Base-by-base conservation (phyloP, 2,113 vertebrate species). In the Stictonetta naevosa region DNA sequence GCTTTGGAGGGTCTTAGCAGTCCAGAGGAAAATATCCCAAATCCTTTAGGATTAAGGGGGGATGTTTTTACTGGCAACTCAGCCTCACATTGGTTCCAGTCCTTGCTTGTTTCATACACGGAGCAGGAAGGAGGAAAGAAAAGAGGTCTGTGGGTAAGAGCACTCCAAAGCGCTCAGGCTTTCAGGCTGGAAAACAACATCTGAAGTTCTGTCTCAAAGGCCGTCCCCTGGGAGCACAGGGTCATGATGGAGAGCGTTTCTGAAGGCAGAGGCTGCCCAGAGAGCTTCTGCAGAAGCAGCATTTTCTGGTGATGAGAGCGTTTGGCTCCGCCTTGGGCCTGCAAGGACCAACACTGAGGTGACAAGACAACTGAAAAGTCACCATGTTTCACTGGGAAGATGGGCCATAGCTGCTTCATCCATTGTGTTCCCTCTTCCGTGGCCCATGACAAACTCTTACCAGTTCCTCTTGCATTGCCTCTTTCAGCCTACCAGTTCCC, bases 41-140 rank as follows among this genome's bases (percentile, higher is more conserved):
- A 80, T 83, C 58, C 85, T 83, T 66, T 58, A 69, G 88, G 82
- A 52, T 29, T 75, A 82, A 23, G 8, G 17, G 26, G 31, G 40
- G 26, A 40, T 81, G 64, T 83, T 86, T 93, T 83, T 92, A 29
- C 52, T 90, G 88, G 52, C 55, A 90, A 20, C 16, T 85, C 23
- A 3, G 6, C 16, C 31, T 60, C 10, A 1, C 31, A 22, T 29
- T 3, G 1, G 62, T 63, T 94, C 69, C 66, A 93, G 17, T 26
- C 11, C 8, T 80, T 68, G 56, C n/a, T 56, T 52, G 13, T 26
- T 71, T 60, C 52, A 52, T 38, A 42, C 2, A 4, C 3, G 1
- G 38, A 66, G 12, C 25, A 73, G 75, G 71, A 83, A 85, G 53
- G 21, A 85, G 58, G 29, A 69, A 68, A 77, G 44, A 71, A 68